phyloP scores from a whole-genome alignment of 2,888 invertebrate species.

The Chrysolina haemoptera region DNA sequence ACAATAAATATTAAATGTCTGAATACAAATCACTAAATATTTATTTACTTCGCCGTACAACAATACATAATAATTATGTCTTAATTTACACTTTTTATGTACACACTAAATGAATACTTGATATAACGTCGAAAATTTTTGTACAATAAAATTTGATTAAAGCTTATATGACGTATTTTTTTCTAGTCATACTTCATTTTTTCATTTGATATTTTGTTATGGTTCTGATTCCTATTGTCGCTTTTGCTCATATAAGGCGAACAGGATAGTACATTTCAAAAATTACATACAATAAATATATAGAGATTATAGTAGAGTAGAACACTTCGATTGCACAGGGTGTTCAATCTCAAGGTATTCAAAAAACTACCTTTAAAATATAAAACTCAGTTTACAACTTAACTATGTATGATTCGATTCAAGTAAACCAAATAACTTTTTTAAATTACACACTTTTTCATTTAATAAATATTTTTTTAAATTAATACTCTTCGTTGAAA shows the following conservation, averaged over 20 bases:
- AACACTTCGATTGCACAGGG: background rate
- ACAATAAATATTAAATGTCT: constrained; percentile 62
- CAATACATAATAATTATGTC: constrained; percentile 61
- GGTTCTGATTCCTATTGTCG: constrained; percentile 58
- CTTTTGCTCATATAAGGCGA: constrained; percentile 46
- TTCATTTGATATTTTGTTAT: constrained; percentile 52
- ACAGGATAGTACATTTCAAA: constrained; percentile 24
- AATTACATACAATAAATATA: background rate
- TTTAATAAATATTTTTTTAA: background rate
- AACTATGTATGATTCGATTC: background rate
- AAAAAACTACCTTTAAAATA: too few species aligned
- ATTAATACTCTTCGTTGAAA: background rate
- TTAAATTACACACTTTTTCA: too few species aligned
- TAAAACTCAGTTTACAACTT: too few species aligned
- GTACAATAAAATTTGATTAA: constrained; percentile 67
- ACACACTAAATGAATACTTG: constrained; percentile 58
- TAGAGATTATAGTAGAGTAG: background rate
- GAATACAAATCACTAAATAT: constrained; percentile 68
- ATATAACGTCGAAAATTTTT: constrained; percentile 62
- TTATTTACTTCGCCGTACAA: constrained; percentile 67
- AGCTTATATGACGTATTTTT: constrained; percentile 59
- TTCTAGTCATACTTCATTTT: constrained; percentile 38
- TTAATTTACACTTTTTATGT: constrained; percentile 64
- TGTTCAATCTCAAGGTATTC: background rate
- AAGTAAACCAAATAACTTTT: background rate